phyloP scores from a whole-genome alignment of 1,140 invertebrate genomes.

The Formica exsecta region DNA sequence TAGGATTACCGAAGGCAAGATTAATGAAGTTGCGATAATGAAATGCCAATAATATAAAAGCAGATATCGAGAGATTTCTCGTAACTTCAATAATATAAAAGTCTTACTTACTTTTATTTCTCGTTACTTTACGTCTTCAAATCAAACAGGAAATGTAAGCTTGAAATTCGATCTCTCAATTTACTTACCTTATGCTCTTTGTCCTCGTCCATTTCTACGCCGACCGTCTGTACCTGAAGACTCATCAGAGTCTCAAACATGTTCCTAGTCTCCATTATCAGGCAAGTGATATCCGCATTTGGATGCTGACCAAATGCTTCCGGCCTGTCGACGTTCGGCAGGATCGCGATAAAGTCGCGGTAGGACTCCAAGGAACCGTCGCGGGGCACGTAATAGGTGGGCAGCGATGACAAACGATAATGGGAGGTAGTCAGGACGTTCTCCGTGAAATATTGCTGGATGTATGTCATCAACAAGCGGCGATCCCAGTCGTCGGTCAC shows the following conservation, averaged over 20 bases:
- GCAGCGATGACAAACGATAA: constrained; percentile 90
- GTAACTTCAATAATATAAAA: neutral
- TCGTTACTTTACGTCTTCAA: neutral
- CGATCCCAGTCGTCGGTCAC: constrained; percentile 98
- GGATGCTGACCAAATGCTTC: constrained; percentile 96
- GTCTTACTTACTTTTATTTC: neutral
- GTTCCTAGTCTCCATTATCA: constrained; percentile 91
- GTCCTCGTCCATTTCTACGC: constrained; percentile 85
- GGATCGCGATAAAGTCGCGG: constrained; percentile 91
- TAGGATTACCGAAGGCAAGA: neutral
- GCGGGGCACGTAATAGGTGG: constrained; percentile 93
- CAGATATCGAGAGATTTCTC: neutral
- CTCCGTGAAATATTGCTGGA: constrained; percentile 93
- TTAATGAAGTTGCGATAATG: constrained; percentile 14
- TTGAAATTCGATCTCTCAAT: neutral
- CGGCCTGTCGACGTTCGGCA: constrained; percentile 92
- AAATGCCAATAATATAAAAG: neutral
- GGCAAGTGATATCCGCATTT: constrained; percentile 96
- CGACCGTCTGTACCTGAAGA: constrained; percentile 90
- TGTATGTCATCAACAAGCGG: constrained; percentile 92
- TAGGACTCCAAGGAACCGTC: constrained; percentile 94
- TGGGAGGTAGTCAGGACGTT: constrained; percentile 89
- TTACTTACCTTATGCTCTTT: constrained; percentile 90
- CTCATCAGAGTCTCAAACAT: constrained; percentile 94
- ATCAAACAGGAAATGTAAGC: neutral